Percentiles rank a stretch among this genome's conserved stretches.
Evolutionary conservation across 2,888 invertebrate species (phyloP).

Genomic region (Charanyca ferruginea): DNA sequence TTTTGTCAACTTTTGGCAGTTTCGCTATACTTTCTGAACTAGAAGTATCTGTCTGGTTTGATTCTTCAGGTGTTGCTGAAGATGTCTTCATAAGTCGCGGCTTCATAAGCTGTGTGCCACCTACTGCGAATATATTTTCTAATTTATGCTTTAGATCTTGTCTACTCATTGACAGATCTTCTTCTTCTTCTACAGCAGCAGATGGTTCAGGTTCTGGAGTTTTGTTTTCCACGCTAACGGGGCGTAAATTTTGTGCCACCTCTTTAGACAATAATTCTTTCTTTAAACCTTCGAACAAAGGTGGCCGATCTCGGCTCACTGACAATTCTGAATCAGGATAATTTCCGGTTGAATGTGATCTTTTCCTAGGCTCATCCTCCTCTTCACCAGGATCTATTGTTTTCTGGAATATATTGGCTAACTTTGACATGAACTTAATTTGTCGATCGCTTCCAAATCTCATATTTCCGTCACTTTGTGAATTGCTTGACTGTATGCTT

Average conservation of each 20-base stretch:
- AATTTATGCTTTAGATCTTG: constrained; percentile 85
- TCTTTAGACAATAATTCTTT: constrained; percentile 81
- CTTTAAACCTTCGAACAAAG: constrained; percentile 80
- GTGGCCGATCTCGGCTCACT: constrained; percentile 71
- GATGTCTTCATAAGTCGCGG: constrained; percentile 82
- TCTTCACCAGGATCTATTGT: constrained; percentile 76
- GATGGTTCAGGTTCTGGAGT: constrained; percentile 58
- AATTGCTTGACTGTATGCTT: constrained; percentile 76
- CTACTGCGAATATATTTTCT: constrained; percentile 82
- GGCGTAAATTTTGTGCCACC: constrained; percentile 73
- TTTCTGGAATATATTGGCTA: constrained; percentile 83
- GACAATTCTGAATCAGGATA: constrained; percentile 73
- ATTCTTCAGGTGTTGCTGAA: constrained; percentile 83
- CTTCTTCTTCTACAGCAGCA: constrained; percentile 68
- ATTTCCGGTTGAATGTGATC: constrained; percentile 84
- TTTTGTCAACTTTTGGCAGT: constrained; percentile 83
- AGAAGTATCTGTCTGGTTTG: constrained; percentile 78
- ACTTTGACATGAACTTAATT: constrained; percentile 84
- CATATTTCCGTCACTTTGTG: constrained; percentile 76
- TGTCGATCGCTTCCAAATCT: constrained; percentile 82
- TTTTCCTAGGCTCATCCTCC: constrained; percentile 74
- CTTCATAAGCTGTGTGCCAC: constrained; percentile 79
- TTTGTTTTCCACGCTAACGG: constrained; percentile 71
- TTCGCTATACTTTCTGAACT: constrained; percentile 82
- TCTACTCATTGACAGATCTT: constrained; percentile 79